Evolutionary conservation across 2,797 vertebrate genomes (phyloP), one percentile per base, ranked within the genome.

Genomic region (Halcyon smyrnensis): DNA sequence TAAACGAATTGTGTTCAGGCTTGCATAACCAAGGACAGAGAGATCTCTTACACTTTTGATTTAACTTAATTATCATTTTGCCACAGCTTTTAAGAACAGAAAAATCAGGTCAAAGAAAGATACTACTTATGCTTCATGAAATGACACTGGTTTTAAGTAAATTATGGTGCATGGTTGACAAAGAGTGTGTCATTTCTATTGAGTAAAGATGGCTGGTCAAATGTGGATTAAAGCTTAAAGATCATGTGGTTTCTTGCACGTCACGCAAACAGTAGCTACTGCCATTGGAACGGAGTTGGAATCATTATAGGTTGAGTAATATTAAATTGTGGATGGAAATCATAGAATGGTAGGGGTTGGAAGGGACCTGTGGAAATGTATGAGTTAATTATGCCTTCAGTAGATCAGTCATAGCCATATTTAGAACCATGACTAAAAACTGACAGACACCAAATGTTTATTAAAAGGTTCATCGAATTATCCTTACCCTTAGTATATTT

Each of bases 1-100:
- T 78, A 57, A 67, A 36, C 37, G 17, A 89, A 71, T 67, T 0
- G 0, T 62, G 37, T 68, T 84, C 43, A 39, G 23, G 60, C 15
- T 85, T 12, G 2, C 14, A 28, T 46, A 74, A 59, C 16, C 25
- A 53, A 90, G 19, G 24, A 53, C 15, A 36, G 27, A 83, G 34
- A 63, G 28, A 75, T 14, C 2, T 71, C 20, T 75, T 57, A 34
- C 5, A 20, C 8, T 48, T 8, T 75, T 12, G 12, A 76, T 86
- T 59, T 56, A 77, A 90, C 12, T 48, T 56, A 48, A 68, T 51
- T 69, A 48, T 27, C 78, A 54, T 80, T 95, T 90, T 94, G 15
- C 23, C 27, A 56, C 3, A 16, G 53, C 15, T 81, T 91, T 87
- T 51, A 81, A 78, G 28, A 30, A 23, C 14, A 75, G 23, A 69